Evolutionary conservation across 2,113 vertebrate species (phyloP).

Genomic region (Zootoca vivipara): DNA sequence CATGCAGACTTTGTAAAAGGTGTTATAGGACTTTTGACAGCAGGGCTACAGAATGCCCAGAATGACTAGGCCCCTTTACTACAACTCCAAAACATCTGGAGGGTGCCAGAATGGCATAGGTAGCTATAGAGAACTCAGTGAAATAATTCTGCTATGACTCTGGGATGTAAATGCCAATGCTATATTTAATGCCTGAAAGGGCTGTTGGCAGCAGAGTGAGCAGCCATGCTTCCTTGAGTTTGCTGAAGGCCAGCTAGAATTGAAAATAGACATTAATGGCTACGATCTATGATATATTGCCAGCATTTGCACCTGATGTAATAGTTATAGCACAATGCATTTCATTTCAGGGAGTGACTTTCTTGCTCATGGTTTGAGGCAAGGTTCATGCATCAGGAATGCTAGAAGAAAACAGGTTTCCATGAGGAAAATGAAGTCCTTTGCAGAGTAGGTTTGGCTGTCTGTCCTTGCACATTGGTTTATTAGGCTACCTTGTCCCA

Average conservation of each 20-base stretch:
- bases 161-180: not conserved
- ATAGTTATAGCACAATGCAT: not conserved
- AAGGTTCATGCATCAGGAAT: not conserved
- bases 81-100: too few species aligned
- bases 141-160: not conserved
- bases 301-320: not conserved
- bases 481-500: not conserved
- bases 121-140: not conserved
- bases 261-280: not conserved
- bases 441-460: too few species aligned
- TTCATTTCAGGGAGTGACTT: not conserved
- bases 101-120: not conserved
- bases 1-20: too few species aligned
- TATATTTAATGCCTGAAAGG: not conserved
- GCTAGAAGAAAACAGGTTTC: not conserved
- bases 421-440: not conserved
- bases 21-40: too few species aligned
- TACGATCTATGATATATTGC: not conserved
- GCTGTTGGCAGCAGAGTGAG: not conserved
- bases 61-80: too few species aligned
- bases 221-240: not conserved
- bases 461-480: not conserved
- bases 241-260: slow-evolving; percentile 24
- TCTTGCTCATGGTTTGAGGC: not conserved
- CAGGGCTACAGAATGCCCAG: too few species aligned